Evolutionary conservation across 1,140 invertebrate species (phyloP).

Genomic region (Centruroides vittatus): DNA sequence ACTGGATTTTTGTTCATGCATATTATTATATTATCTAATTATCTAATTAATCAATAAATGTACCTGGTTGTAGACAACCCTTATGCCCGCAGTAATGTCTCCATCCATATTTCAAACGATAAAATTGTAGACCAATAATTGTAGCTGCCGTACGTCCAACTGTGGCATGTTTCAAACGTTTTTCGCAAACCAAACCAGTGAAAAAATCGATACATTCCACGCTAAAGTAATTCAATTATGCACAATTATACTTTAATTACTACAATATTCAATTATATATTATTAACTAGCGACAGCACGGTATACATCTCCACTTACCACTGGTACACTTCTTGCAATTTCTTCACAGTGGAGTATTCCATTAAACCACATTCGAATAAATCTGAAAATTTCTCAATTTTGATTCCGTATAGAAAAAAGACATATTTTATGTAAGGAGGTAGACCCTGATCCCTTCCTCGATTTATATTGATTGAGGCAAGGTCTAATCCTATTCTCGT

Average conservation of each 20-base stretch:
- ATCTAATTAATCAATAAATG: too few relatives aligned
- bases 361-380: too few relatives aligned
- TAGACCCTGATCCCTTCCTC: constrained; percentile 29
- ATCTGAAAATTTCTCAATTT: too few relatives aligned
- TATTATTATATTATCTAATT: too few relatives aligned
- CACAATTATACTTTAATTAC: too few relatives aligned
- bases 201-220: constrained; percentile 93
- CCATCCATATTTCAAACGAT: constrained; percentile 41
- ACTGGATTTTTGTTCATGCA: too few relatives aligned
- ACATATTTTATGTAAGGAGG: neutral
- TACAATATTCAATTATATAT: too few relatives aligned
- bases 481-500: constrained; percentile 22
- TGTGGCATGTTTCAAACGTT: constrained; percentile 39
- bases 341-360: too few relatives aligned
- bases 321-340: too few relatives aligned
- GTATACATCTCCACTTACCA: too few relatives aligned
- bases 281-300: too few relatives aligned
- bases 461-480: constrained; percentile 30
- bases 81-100: constrained; percentile 57
- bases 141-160: constrained; percentile 48
- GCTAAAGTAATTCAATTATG: constrained; percentile 22
- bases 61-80: neutral
- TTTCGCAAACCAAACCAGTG: constrained; percentile 56
- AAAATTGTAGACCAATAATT: constrained; percentile 47
- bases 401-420: too few relatives aligned